Evolutionary conservation across 2,888 invertebrate genomes (phyloP).

Genomic region (Coremacera marginata): DNA sequence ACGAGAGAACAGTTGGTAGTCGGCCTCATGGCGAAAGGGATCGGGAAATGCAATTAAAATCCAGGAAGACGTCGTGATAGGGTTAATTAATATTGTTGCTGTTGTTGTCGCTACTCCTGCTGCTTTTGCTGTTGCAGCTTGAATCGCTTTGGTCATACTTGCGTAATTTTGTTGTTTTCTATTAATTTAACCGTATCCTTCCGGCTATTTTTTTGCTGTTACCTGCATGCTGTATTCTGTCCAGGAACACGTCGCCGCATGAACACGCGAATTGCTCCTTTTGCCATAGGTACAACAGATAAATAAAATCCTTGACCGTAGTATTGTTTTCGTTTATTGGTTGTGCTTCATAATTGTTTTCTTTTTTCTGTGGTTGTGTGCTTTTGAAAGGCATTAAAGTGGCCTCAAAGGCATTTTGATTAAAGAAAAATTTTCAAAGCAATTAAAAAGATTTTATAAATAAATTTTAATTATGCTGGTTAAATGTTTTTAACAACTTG

Average conservation of each 20-base stretch:
- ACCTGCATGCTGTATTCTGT: background rate
- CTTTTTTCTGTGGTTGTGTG: no score
- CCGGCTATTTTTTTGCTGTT: background rate
- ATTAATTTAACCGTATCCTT: background rate
- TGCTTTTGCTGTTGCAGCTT: background rate
- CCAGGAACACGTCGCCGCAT: no score
- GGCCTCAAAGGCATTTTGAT: no score
- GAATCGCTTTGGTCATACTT: no score
- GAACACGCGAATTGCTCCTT: no score
- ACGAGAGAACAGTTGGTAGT: background rate
- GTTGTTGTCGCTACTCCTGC: background rate
- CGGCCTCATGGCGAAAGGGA: background rate
- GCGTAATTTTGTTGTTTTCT: background rate
- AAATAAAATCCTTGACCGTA: background rate
- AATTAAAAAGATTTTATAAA: no score
- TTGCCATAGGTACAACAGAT: background rate
- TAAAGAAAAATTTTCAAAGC: no score
- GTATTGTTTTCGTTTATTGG: no score
- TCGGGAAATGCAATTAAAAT: constrained; percentile 38
- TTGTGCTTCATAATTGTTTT: no score
- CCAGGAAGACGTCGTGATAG: constrained; percentile 29
- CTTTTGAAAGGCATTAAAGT: no score
- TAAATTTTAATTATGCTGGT: no score
- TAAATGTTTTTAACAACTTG: no score
- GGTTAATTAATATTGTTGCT: constrained; percentile 35